Evolutionary conservation across 2,797 vertebrate genomes (phyloP).

Genomic region (Paramormyrops hopkinsi): DNA sequence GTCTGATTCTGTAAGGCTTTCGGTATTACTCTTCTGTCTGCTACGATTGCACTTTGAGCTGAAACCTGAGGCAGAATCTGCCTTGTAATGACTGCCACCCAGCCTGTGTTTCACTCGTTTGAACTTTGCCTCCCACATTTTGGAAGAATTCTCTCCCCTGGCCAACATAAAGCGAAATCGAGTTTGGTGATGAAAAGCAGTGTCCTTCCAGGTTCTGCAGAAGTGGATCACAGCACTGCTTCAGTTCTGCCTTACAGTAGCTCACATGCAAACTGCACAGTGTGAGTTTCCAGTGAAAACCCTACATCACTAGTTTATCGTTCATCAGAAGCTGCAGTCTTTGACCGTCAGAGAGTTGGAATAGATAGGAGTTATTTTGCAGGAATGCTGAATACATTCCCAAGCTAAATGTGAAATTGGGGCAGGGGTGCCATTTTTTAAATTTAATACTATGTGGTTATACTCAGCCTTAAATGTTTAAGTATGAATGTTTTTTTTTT

Average conservation of each 20-base stretch:
- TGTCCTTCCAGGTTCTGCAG: not conserved
- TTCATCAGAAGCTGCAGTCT: not conserved
- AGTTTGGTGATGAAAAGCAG: not conserved
- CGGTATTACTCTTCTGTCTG: not conserved
- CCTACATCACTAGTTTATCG: not conserved
- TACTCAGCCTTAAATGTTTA: not conserved
- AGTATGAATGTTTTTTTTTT: not conserved
- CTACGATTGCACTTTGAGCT: not conserved
- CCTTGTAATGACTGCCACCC: not conserved
- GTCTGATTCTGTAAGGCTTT: not conserved
- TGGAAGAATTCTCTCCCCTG: not conserved
- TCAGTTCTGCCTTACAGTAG: not conserved
- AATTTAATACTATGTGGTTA: not conserved
- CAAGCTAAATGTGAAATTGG: not conserved
- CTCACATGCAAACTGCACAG: not conserved
- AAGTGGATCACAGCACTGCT: not conserved
- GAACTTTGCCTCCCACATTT: not conserved
- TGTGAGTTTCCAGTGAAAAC: not conserved
- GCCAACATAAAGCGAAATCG: not conserved
- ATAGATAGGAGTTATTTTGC: not conserved
- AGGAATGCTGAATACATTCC: not conserved
- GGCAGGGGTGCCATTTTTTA: not conserved
- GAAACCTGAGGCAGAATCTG: not conserved
- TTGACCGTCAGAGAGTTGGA: not conserved
- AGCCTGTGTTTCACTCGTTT: not conserved